Percentiles rank a stretch among this genome's conserved stretches.
Conservation (phyloP, 2,797 vertebrate species). For the Leptodactylus fallax region DNA sequence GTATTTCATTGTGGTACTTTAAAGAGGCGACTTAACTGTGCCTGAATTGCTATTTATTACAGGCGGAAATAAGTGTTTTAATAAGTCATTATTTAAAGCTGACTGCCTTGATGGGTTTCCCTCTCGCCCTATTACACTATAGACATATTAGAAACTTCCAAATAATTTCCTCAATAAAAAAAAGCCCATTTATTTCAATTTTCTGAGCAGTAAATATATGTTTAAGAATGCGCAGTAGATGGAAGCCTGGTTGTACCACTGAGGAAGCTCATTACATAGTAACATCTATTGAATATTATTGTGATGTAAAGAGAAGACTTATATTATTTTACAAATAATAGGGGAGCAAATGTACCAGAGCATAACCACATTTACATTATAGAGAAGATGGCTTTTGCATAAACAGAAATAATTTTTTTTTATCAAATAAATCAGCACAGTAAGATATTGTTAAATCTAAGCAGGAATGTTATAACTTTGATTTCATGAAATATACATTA, state of each 20-base stretch:
- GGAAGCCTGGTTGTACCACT: constrained; percentile 16
- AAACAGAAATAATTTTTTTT: background rate
- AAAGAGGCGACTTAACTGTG: constrained; percentile 41
- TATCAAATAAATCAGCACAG: background rate
- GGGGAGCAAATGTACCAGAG: background rate
- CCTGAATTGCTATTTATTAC: constrained; percentile 52
- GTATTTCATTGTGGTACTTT: constrained; percentile 40
- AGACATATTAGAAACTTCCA: constrained; percentile 46
- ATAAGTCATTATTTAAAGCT: constrained; percentile 61
- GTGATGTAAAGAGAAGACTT: constrained; percentile 17
- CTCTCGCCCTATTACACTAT: constrained; percentile 36
- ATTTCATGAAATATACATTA: background rate
- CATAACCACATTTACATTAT: background rate
- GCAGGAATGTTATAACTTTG: background rate
- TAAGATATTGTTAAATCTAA: too few species aligned
- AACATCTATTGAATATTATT: constrained; percentile 16
- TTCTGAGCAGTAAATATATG: constrained; percentile 52
- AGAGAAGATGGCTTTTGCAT: background rate
- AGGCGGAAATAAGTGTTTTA: constrained; percentile 59
- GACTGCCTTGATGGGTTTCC: constrained; percentile 55
- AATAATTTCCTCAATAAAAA: constrained; percentile 50
- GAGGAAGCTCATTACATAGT: constrained; percentile 34
- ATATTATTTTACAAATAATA: constrained; percentile 28
- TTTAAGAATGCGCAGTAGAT: constrained; percentile 32
- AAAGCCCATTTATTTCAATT: constrained; percentile 59